A percentile compares a stretch with the other conserved stretches of the same genome.
Evolutionary conservation across 2,888 invertebrate species (phyloP).

Genomic region (Acanthacorydalis orientalis): DNA sequence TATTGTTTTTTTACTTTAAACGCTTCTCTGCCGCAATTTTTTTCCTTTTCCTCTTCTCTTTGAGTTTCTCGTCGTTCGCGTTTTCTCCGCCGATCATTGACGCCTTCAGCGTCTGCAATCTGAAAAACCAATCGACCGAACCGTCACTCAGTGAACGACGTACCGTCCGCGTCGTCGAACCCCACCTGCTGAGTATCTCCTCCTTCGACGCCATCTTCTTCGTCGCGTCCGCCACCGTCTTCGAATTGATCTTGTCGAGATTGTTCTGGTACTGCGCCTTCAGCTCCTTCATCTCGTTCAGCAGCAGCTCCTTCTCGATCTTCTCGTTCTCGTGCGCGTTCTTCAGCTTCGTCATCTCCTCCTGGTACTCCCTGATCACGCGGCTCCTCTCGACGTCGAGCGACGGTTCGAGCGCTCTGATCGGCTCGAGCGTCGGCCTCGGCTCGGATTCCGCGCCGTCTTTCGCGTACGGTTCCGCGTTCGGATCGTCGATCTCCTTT

Average conservation of each 20-base stretch:
- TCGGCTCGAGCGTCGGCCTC: too few species aligned
- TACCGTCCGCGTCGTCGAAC: neutral
- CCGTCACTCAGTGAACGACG: neutral
- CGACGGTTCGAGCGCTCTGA: neutral
- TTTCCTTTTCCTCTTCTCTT: slow-evolving; percentile 47
- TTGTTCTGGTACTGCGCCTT: slow-evolving; percentile 38
- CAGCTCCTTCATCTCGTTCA: slow-evolving; percentile 29
- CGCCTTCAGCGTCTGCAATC: slow-evolving; percentile 46
- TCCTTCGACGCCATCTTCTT: slow-evolving; percentile 22
- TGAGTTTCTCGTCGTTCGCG: slow-evolving; percentile 50
- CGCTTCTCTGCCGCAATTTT: slow-evolving; percentile 52
- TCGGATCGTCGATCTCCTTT: slow-evolving; percentile 9
- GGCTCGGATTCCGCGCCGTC: too few species aligned
- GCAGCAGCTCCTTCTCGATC: slow-evolving; percentile 22
- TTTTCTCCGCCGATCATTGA: slow-evolving; percentile 68
- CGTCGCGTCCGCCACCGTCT: slow-evolving; percentile 34
- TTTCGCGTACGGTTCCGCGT: neutral
- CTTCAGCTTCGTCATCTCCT: slow-evolving; percentile 29
- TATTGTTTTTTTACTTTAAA: slow-evolving; percentile 17
- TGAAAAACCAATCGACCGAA: slow-evolving; percentile 13
- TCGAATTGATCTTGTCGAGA: slow-evolving; percentile 38
- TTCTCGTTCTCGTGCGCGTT: slow-evolving; percentile 24
- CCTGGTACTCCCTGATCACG: slow-evolving; percentile 32
- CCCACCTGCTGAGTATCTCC: slow-evolving; percentile 22
- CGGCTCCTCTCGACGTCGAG: slow-evolving; percentile 20